Evolutionary conservation across 2,888 invertebrate genomes (phyloP).

Genomic region (Cataglyphis cursor): DNA sequence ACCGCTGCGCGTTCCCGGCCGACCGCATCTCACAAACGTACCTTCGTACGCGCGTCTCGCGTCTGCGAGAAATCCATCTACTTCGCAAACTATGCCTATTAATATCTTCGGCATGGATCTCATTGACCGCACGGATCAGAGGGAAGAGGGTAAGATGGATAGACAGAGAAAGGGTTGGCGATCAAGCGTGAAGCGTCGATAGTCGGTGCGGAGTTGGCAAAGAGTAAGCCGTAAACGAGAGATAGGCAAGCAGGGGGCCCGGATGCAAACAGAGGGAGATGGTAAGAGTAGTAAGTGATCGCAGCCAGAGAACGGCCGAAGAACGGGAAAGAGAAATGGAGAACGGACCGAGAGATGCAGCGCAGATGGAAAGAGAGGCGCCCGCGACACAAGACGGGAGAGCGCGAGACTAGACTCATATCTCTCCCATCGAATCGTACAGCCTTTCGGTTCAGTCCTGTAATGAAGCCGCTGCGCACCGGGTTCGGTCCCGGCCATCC

Average conservation of each 20-base stretch:
- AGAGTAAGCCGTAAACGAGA: conserved; percentile 57
- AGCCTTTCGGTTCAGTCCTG: conserved; percentile 66
- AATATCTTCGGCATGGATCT: conserved; percentile 73
- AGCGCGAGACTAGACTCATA: conserved; percentile 46
- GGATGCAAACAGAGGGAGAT: not conserved
- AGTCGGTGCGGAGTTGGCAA: conserved; percentile 68
- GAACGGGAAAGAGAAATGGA: conserved; percentile 18
- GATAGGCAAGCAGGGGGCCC: conserved; percentile 42
- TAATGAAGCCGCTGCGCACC: conserved; percentile 71
- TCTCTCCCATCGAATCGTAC: conserved; percentile 60
- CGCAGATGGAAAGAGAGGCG: not conserved
- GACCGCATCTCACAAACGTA: not conserved
- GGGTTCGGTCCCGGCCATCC: conserved; percentile 56
- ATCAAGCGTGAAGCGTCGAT: conserved; percentile 83
- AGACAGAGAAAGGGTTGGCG: conserved; percentile 73
- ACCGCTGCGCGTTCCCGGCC: conserved; percentile 31
- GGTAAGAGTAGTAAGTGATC: conserved; percentile 38
- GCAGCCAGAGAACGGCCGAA: conserved; percentile 40
- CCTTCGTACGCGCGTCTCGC: conserved; percentile 20
- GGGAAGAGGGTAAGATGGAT: conserved; percentile 49
- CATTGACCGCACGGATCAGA: conserved; percentile 75
- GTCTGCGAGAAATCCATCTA: conserved; percentile 46
- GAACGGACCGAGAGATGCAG: not conserved
- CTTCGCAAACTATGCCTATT: conserved; percentile 78
- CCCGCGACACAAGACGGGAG: conserved; percentile 36